These are phyloP conservation scores for Anthopleura sola DNA, from an alignment of 64 coral and sea anemone genomes.

Conservation along the genomic window DNA sequence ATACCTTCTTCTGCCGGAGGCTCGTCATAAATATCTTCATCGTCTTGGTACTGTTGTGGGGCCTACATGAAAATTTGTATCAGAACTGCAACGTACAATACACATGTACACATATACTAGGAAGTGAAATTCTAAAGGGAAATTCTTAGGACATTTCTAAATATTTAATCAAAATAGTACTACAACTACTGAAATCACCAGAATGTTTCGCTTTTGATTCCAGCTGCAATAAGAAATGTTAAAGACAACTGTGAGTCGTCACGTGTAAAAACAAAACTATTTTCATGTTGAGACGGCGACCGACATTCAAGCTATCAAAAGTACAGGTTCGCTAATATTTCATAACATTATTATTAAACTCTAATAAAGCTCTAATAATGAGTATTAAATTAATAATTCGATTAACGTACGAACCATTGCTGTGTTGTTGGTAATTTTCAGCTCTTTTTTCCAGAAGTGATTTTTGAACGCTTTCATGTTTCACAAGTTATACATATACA, in stretches of 20 bases:
- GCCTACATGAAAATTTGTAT: not conserved
- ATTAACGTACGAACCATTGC: not conserved
- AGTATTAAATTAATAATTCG: not conserved
- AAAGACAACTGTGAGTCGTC: too few relatives aligned
- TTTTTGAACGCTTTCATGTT: not conserved
- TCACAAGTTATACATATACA: not conserved
- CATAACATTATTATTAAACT: not conserved
- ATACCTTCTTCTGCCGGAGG: slow-evolving; percentile 26
- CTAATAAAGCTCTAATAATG: not conserved
- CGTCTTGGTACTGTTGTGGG: not conserved
- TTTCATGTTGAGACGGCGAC: too few relatives aligned
- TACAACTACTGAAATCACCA: too few relatives aligned
- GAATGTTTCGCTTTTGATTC: too few relatives aligned
- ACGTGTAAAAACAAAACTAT: too few relatives aligned
- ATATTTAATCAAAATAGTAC: too few relatives aligned
- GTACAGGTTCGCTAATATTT: too few relatives aligned
- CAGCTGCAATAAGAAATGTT: too few relatives aligned
- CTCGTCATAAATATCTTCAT: slow-evolving; percentile 31
- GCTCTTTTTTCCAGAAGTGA: not conserved
- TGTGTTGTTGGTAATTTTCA: not conserved
- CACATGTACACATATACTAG: not conserved
- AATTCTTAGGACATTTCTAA: not conserved
- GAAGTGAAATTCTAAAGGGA: not conserved
- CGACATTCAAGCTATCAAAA: too few relatives aligned
- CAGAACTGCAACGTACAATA: not conserved